Conservation (phyloP, 2,888 invertebrate species). For the Synanthedon vespiformis region DNA sequence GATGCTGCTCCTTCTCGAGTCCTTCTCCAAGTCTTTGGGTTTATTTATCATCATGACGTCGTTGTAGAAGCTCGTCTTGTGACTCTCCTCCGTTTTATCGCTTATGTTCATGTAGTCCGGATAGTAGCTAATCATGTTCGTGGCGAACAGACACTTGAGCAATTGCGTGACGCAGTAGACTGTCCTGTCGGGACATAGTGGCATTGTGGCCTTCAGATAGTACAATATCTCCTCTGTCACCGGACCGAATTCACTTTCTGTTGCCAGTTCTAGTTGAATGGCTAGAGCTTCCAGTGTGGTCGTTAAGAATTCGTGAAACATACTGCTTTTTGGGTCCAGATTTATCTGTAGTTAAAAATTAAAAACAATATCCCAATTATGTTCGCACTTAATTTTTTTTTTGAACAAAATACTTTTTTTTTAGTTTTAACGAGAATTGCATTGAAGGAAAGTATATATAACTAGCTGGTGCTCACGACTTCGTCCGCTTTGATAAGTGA, state of each 20-base stretch:
- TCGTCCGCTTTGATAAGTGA: too few species aligned
- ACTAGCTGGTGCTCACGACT: too few species aligned
- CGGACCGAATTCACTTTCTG: slow-evolving; percentile 76
- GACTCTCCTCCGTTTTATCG: slow-evolving; percentile 14
- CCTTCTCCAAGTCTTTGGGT: slow-evolving; percentile 16
- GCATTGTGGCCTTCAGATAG: slow-evolving; percentile 79
- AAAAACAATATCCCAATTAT: background rate
- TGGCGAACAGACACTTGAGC: slow-evolving; percentile 80
- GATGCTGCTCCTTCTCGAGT: slow-evolving; percentile 35
- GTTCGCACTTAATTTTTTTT: background rate
- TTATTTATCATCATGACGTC: slow-evolving; percentile 43
- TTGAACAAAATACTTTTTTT: background rate
- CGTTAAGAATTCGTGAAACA: slow-evolving; percentile 76
- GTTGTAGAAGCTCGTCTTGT: slow-evolving; percentile 28
- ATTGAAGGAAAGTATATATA: too few species aligned
- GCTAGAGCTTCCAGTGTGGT: slow-evolving; percentile 75
- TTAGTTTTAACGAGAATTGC: too few species aligned
- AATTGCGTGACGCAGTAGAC: slow-evolving; percentile 84
- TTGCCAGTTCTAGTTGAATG: slow-evolving; percentile 77
- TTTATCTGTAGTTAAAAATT: slow-evolving; percentile 72
- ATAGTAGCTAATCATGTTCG: slow-evolving; percentile 73
- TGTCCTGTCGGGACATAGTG: slow-evolving; percentile 76
- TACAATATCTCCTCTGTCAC: slow-evolving; percentile 84
- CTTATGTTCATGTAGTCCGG: slow-evolving; percentile 46
- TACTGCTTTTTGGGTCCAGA: slow-evolving; percentile 80